Base-by-base conservation (phyloP, 2,797 vertebrate genomes). In the Enteromius treurensis region DNA sequence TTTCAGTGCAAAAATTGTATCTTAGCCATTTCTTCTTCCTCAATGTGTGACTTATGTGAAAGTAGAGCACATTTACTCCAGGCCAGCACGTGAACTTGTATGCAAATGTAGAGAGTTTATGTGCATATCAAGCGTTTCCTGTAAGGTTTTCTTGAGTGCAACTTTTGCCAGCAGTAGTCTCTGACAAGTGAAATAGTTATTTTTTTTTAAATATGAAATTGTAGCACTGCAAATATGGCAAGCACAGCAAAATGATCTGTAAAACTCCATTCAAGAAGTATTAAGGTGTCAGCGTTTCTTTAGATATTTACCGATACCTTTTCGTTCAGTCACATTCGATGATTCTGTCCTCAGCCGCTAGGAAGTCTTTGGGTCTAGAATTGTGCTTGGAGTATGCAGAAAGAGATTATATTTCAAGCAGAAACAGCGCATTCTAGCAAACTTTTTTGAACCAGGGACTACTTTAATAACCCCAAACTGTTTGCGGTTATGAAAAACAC, bases 271-370 rank as follows among this genome's bases (percentile, higher is more conserved):
- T 53, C 71, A 74, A 10, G 19, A 74, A 74, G 5, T 19, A 40
- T 34, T 70, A 75, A 40, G 53, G 4, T 79, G 21, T 37, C 37
- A 58, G 23, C 2, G 0, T 71, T 70, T 71, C 37, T 58, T 60
- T 70, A n/a, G 23, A 71, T 42, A 26, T 80, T 80, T 69, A 68
- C 64, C 55, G 64, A 68, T 68, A 40, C 11, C 53, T 73, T 73
- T 73, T 51, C 0, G 13, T 53, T 51, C 49, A 19, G 23, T 80
- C 8, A 69, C 34, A 58, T 69, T 49, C 21, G 11, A 42, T 40
- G 65, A 69, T 68, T 79, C 47, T n/a, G 32, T 34, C 21, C 34
- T 76, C 34, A 23, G 13, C 51, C 14, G 13, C 23, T n/a, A 55
- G 17, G 3, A 51, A 8, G 49, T 55, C 21, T 55, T 75, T 75